A percentile compares a stretch with the other conserved stretches of the same genome.
Conservation (phyloP, 1,140 invertebrate genomes). For the Dermatophagoides farinae region DNA sequence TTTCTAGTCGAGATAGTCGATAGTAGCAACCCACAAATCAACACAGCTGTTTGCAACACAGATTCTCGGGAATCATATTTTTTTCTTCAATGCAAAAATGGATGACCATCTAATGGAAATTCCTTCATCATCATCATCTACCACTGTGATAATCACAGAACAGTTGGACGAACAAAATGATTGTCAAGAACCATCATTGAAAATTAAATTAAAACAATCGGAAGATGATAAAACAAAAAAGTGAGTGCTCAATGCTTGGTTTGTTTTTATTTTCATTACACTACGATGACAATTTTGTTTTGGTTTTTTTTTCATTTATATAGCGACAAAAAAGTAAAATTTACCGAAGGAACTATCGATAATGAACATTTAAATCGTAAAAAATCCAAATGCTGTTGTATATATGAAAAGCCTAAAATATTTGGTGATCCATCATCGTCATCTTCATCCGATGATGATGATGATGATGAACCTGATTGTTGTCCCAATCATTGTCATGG, state of each 20-base stretch:
- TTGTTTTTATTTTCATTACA: background rate
- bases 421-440: conserved; percentile 52
- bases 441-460: conserved; percentile 38
- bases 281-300: too few species aligned
- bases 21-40: too few species aligned
- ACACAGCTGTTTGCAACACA: too few species aligned
- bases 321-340: conserved; percentile 29
- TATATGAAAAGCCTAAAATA: conserved; percentile 52
- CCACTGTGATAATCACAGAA: too few species aligned
- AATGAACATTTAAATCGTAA: conserved; percentile 36
- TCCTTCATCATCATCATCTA: too few species aligned
- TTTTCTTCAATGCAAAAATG: too few species aligned
- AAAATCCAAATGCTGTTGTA: conserved; percentile 51
- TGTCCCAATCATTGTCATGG: conserved; percentile 7
- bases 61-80: too few species aligned
- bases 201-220: background rate
- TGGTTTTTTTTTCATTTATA: background rate
- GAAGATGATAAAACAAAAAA: background rate
- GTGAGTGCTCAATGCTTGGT: background rate
- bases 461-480: conserved; percentile 35
- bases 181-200: too few species aligned
- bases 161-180: too few species aligned
- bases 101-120: too few species aligned
- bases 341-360: conserved; percentile 32
- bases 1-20: too few species aligned